Evolutionary conservation across 2,113 vertebrate genomes (phyloP).

Genomic region (Felis catus): DNA sequence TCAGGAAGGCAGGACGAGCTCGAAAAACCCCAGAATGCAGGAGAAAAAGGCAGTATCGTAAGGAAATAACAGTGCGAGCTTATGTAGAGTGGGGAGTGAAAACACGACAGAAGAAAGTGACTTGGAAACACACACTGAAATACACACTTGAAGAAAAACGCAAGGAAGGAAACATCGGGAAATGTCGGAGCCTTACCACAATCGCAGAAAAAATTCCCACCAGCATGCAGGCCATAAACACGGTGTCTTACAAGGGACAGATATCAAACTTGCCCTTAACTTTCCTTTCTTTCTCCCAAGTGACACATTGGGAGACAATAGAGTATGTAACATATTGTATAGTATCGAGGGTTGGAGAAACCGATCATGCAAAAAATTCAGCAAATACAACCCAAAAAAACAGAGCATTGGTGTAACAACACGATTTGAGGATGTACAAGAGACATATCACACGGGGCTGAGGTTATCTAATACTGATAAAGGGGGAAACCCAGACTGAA

Average conservation of each 20-base stretch:
- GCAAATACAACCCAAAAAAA: not conserved
- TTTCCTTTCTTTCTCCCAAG: not conserved
- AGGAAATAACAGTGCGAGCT: not conserved
- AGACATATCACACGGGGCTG: not conserved
- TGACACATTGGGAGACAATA: too few relatives aligned
- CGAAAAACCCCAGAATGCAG: not conserved
- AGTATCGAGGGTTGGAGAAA: not conserved
- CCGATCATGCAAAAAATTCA: not conserved
- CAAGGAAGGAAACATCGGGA: not conserved
- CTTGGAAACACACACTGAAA: not conserved
- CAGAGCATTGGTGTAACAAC: accelerated
- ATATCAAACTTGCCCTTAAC: not conserved
- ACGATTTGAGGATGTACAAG: not conserved
- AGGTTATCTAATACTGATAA: not conserved
- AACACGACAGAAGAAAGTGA: not conserved
- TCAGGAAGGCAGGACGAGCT: accelerated
- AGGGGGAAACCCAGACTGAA: not conserved
- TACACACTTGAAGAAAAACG: not conserved
- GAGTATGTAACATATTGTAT: too few relatives aligned
- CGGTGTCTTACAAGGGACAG: not conserved
- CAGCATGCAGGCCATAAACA: not conserved
- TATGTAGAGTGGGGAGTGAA: not conserved
- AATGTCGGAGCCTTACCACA: not conserved
- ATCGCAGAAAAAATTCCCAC: not conserved
- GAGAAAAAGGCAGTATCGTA: not conserved